A percentile compares a stretch with the other conserved stretches of the same genome.
phyloP scores from a whole-genome alignment of 92 coral and sea anemone genomes.

The Desmophyllum pertusum region DNA sequence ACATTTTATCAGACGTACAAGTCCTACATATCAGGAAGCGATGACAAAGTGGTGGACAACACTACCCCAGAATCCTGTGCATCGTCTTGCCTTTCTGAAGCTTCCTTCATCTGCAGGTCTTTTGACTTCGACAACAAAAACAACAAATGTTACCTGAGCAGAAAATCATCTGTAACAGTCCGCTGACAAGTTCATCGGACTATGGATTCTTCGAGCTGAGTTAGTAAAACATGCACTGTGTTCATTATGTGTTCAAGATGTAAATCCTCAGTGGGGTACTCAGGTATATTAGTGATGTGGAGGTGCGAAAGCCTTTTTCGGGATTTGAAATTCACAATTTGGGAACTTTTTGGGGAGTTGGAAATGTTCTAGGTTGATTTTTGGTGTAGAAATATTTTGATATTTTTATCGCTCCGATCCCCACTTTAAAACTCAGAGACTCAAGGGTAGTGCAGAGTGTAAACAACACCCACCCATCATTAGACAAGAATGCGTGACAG shows the following conservation, averaged over 20 bases:
- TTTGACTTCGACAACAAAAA: conserved; percentile 78
- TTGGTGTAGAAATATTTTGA: no score
- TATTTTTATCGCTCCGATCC: no score
- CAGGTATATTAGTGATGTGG: no score
- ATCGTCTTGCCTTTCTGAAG: conserved; percentile 56
- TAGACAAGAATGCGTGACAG: no score
- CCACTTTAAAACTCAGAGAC: no score
- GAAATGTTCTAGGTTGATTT: no score
- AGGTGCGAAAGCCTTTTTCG: no score
- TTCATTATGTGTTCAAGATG: not conserved
- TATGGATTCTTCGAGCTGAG: conserved; percentile 70
- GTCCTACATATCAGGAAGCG: conserved; percentile 58
- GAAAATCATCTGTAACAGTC: conserved; percentile 55
- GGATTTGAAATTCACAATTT: no score
- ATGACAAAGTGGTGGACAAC: conserved; percentile 39
- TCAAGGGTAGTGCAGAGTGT: no score
- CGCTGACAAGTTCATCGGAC: conserved; percentile 31
- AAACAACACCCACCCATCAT: no score
- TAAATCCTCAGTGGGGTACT: no score
- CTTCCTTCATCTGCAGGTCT: conserved; percentile 79
- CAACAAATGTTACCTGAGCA: conserved; percentile 74
- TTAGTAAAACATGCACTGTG: conserved; percentile 40
- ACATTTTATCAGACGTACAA: conserved; percentile 53
- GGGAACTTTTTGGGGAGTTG: no score
- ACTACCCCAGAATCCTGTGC: conserved; percentile 80